These are phyloP conservation scores for Galeopterus variegatus DNA, from an alignment of 2,113 vertebrate species.

Conservation along the genomic window DNA sequence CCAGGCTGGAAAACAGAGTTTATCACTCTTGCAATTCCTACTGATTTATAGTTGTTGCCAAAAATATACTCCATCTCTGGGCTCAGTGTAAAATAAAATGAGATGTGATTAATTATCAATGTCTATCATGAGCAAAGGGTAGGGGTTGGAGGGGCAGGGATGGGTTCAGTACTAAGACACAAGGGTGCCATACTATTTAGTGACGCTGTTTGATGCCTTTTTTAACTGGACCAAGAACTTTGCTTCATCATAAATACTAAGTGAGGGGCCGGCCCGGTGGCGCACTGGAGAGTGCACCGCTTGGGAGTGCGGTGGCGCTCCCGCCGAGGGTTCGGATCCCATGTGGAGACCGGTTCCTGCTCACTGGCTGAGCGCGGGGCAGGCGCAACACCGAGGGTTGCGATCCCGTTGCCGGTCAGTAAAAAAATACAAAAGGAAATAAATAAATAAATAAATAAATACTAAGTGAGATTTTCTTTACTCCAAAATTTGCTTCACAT, in stretches of 20 bases:
- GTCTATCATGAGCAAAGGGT: background rate
- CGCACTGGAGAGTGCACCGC: too few relatives aligned
- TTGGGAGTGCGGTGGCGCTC: too few relatives aligned
- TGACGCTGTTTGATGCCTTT: background rate
- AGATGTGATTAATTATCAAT: background rate
- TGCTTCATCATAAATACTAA: background rate
- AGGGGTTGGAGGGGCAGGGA: too few relatives aligned
- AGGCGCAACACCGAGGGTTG: too few relatives aligned
- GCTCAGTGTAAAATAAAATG: background rate
- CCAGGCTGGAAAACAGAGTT: background rate
- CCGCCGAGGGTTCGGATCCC: too few relatives aligned
- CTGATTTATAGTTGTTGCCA: background rate
- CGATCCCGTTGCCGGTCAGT: too few relatives aligned
- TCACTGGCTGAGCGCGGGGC: too few relatives aligned
- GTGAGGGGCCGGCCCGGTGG: too few relatives aligned
- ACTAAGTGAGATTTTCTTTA: background rate
- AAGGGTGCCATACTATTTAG: background rate
- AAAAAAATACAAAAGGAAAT: too few relatives aligned
- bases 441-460: conserved; percentile 18
- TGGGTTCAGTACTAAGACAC: background rate
- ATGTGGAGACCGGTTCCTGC: too few relatives aligned
- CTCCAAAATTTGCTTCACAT: background rate
- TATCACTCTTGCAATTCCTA: conserved; percentile 18
- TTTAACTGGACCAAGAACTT: background rate
- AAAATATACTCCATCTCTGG: background rate